phyloP scores from a whole-genome alignment of 1,140 invertebrate genomes.

The Papilio dardanus region DNA sequence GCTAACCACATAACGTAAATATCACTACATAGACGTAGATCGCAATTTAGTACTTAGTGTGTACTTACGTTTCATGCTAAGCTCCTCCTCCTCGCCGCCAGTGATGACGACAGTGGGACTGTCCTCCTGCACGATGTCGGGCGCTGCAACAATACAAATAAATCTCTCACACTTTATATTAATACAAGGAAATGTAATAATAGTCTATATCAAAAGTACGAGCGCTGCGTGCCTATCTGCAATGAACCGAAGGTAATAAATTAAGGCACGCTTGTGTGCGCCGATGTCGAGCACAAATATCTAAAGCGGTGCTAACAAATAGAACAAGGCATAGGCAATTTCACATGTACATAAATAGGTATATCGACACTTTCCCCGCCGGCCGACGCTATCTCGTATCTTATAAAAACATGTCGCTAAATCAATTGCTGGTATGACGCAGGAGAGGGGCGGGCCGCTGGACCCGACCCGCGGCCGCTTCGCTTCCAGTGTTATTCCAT shows the following conservation, averaged over 20 bases:
- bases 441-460: slow-evolving; percentile 56
- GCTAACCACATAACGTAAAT: not conserved
- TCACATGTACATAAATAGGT: slow-evolving; percentile 46
- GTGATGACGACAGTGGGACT: slow-evolving; percentile 79
- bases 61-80: slow-evolving; percentile 89
- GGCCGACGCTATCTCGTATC: slow-evolving; percentile 33
- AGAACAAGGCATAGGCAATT: slow-evolving; percentile 43
- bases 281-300: slow-evolving; percentile 37
- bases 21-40: not conserved
- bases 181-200: slow-evolving; percentile 37
- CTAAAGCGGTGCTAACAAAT: slow-evolving; percentile 42
- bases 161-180: slow-evolving; percentile 22
- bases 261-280: slow-evolving; percentile 44
- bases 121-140: slow-evolving; percentile 87
- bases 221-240: slow-evolving; percentile 45
- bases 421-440: slow-evolving; percentile 61
- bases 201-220: slow-evolving; percentile 42
- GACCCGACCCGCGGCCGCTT: slow-evolving; percentile 68
- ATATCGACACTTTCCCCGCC: slow-evolving; percentile 52
- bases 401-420: slow-evolving; percentile 55
- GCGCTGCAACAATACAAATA: slow-evolving; percentile 83
- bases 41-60: not conserved
- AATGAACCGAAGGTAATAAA: slow-evolving; percentile 47
- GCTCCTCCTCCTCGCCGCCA: slow-evolving; percentile 87
- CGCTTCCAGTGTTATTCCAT: slow-evolving; percentile 79